Base-by-base conservation (phyloP, 92 coral and sea anemone genomes). In the Virgularia gustaviana region DNA sequence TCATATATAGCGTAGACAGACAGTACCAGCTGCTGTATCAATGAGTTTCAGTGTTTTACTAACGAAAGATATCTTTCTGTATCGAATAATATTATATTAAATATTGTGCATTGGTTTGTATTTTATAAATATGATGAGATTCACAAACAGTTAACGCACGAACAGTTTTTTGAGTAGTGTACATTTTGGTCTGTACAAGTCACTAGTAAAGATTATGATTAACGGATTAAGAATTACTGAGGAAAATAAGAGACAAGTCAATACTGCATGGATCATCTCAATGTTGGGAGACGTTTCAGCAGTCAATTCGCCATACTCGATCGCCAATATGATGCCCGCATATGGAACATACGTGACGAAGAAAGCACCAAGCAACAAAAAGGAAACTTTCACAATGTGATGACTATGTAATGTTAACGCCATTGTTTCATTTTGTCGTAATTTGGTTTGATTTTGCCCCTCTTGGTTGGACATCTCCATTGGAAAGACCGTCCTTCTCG, bases 141-240 rank as follows among this genome's bases (percentile, higher is more conserved):
- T n/a, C n/a, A n/a, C n/a, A n/a, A n/a, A n/a, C n/a, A n/a, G n/a
- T n/a, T n/a, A n/a, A n/a, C n/a, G n/a, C n/a, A n/a, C n/a, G n/a
- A n/a, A n/a, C n/a, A n/a, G n/a, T n/a, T n/a, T n/a, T n/a, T n/a
- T n/a, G n/a, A n/a, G n/a, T n/a, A n/a, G n/a, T n/a, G n/a, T n/a
- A n/a, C n/a, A n/a, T n/a, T 52, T 52, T 22, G 58, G 58, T 52
- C 58, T 52, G 58, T 52, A 52, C 58, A 52, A 15, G 58, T 52
- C 58, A 15, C 58, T 52, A 22, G 30, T 52, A 52, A 52, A 52
- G 8, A 52, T 52, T 12, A 52, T 1, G 28, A 52, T 52, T 52
- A 52, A 2, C 29, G 58, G 58, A 22, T 52, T 22, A 7, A 52
- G 10, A 9, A 22, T 22, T 1, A 33, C 31, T 7, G 3, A 4